Conservation (phyloP, 1,140 invertebrate species). For the Homalodisca vitripennis region DNA sequence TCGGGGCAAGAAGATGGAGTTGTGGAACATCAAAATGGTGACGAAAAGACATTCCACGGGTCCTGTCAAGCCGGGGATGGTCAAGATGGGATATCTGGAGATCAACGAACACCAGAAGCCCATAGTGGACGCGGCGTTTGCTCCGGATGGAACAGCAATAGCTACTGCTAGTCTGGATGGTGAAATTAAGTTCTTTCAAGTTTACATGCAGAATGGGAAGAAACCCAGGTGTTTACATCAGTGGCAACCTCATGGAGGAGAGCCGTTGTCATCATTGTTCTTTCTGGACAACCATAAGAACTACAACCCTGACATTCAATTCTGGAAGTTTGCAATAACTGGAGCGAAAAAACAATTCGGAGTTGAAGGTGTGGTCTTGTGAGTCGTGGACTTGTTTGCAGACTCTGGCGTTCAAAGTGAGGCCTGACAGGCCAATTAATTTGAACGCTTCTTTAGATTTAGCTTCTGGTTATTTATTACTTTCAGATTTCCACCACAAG, state of each 20-base stretch:
- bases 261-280: constrained; percentile 80
- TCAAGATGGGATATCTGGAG: constrained; percentile 60
- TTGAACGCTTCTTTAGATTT: constrained; percentile 81
- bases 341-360: constrained; percentile 86
- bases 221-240: constrained; percentile 79
- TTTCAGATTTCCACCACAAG: constrained; percentile 79
- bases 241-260: constrained; percentile 87
- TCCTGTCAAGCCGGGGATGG: constrained; percentile 50
- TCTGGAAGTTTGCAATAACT: constrained; percentile 94
- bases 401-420: constrained; percentile 68
- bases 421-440: constrained; percentile 42
- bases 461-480: constrained; percentile 75
- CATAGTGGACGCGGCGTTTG: constrained; percentile 86
- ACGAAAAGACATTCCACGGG: constrained; percentile 52
- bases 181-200: constrained; percentile 88
- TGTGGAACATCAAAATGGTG: constrained; percentile 61
- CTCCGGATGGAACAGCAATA: constrained; percentile 89
- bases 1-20: constrained; percentile 68
- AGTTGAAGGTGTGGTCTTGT: constrained; percentile 93
- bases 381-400: constrained; percentile 91
- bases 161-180: constrained; percentile 87
- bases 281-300: constrained; percentile 91
- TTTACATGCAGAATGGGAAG: constrained; percentile 61
- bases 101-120: constrained; percentile 65
- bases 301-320: constrained; percentile 77